Conservation (phyloP, 2,113 vertebrate species). For the Panthera tigris region DNA sequence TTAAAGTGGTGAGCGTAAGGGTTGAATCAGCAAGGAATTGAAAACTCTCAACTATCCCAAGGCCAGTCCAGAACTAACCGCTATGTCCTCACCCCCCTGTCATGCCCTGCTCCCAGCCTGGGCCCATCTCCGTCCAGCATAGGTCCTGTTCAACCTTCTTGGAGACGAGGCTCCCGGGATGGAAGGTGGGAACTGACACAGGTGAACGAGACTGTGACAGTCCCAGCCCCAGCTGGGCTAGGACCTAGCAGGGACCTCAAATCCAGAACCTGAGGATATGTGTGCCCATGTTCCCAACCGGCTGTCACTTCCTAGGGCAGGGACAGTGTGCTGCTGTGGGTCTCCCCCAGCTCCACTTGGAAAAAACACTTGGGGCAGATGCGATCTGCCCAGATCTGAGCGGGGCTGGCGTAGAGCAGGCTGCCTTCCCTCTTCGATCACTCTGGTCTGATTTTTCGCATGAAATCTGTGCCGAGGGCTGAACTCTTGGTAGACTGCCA, state of each 20-base stretch:
- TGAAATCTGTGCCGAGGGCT: neutral
- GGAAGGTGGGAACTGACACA: neutral
- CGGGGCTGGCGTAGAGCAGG: neutral
- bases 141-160: neutral
- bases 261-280: too few relatives aligned
- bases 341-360: fast-evolving
- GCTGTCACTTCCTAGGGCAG: neutral
- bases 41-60: neutral
- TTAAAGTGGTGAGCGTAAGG: neutral
- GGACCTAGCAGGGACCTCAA: neutral
- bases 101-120: neutral
- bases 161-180: neutral
- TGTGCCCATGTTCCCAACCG: neutral
- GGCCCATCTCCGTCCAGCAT: fast-evolving
- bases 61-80: neutral
- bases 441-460: neutral
- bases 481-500: neutral
- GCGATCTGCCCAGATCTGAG: fast-evolving
- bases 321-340: fast-evolving
- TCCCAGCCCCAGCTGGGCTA: neutral
- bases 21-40: neutral
- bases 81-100: neutral
- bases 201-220: too few relatives aligned
- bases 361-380: fast-evolving
- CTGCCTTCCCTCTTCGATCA: neutral